These are phyloP conservation scores for Catharus ustulatus DNA, from an alignment of 2,797 vertebrate genomes.

Conservation along the genomic window DNA sequence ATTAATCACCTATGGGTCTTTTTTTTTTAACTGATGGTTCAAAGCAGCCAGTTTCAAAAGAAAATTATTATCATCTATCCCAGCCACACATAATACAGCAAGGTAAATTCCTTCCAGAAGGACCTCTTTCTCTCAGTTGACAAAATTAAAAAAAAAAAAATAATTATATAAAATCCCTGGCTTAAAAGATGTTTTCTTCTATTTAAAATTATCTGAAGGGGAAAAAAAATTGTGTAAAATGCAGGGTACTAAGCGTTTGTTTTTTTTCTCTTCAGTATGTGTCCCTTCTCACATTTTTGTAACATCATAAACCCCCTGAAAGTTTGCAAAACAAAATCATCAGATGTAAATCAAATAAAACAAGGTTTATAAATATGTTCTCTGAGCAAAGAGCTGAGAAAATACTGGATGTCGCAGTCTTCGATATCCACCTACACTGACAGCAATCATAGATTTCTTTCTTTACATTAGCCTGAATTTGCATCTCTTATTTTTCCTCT, in stretches of 20 bases:
- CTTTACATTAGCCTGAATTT: neutral
- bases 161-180: rapidly evolving
- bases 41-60: neutral
- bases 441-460: neutral
- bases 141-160: neutral
- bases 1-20: neutral
- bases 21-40: neutral
- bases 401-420: neutral
- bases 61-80: neutral
- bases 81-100: neutral
- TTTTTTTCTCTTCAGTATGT: neutral
- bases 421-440: neutral
- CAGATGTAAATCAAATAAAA: neutral
- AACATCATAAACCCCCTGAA: neutral
- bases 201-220: neutral
- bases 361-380: neutral
- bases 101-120: neutral
- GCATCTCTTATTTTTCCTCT: neutral
- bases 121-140: neutral
- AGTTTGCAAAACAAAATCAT: neutral
- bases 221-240: neutral
- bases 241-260: neutral
- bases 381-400: neutral
- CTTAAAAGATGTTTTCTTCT: neutral
- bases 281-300: neutral